Evolutionary conservation across 2,888 invertebrate species (phyloP).

Genomic region (Pegoplata infirma): DNA sequence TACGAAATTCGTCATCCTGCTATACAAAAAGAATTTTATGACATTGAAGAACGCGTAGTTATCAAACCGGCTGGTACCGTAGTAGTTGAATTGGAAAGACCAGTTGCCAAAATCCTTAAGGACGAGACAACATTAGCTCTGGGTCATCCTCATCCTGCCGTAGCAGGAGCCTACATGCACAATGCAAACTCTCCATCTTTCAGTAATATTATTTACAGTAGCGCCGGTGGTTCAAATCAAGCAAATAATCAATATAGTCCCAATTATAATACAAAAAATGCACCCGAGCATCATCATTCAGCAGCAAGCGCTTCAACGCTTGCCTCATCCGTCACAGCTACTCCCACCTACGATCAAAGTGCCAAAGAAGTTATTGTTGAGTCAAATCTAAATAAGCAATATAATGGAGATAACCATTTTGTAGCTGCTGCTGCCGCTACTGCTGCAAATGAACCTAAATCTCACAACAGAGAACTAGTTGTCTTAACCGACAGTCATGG

Average conservation of each 20-base stretch:
- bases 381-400: conserved; percentile 65
- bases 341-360: conserved; percentile 69
- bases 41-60: conserved; percentile 81
- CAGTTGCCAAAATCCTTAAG: conserved; percentile 80
- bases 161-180: conserved; percentile 71
- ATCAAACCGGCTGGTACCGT: conserved; percentile 82
- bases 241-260: conserved; percentile 58
- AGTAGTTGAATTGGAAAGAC: conserved; percentile 81
- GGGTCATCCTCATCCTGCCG: conserved; percentile 74
- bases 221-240: conserved; percentile 42
- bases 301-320: conserved; percentile 38
- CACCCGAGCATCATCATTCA: conserved; percentile 33
- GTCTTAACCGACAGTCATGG: conserved; percentile 69
- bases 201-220: conserved; percentile 50
- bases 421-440: conserved; percentile 51
- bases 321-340: conserved; percentile 64
- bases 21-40: conserved; percentile 82
- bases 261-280: conserved; percentile 38
- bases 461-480: conserved; percentile 59
- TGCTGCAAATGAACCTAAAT: conserved; percentile 58
- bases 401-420: conserved; percentile 50
- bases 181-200: conserved; percentile 62
- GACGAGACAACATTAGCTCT: conserved; percentile 74
- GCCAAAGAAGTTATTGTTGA: conserved; percentile 69
- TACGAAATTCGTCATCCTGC: conserved; percentile 82